Conservation (phyloP, 2,797 vertebrate genomes). For the Coilia nasus region DNA sequence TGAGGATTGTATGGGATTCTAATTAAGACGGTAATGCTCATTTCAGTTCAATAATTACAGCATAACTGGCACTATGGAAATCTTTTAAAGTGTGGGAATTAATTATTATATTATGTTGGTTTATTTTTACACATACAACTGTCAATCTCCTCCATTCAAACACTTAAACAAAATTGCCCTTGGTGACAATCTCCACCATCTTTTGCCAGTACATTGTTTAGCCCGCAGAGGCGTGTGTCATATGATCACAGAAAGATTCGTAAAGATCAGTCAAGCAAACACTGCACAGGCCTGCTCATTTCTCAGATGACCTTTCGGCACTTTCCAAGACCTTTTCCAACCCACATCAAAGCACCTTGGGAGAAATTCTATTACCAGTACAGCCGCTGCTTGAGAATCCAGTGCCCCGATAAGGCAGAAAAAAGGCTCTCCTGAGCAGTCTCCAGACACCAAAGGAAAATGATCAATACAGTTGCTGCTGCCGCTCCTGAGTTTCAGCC, state of each 20-base stretch:
- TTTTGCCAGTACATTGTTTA: neutral
- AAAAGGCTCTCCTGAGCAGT: conserved; percentile 40
- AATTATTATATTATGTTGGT: neutral
- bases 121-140: neutral
- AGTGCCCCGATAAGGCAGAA: conserved; percentile 30
- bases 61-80: neutral
- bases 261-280: neutral
- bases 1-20: neutral
- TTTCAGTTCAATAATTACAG: neutral
- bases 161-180: neutral
- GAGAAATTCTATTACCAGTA: conserved; percentile 31
- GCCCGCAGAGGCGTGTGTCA: neutral
- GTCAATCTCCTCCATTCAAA: neutral
- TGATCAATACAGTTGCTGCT: conserved; percentile 46
- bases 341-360: neutral
- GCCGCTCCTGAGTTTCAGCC: conserved; percentile 32
- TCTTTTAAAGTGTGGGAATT: neutral
- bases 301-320: neutral
- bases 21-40: neutral
- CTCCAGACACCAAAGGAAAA: conserved; percentile 37
- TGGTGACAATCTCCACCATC: neutral
- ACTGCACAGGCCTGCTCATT: neutral
- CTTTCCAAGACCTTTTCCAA: neutral
- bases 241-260: neutral
- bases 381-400: conserved; percentile 28